These are phyloP conservation scores for Serripes groenlandicus DNA, from an alignment of 2,888 invertebrate species.

Conservation along the genomic window DNA sequence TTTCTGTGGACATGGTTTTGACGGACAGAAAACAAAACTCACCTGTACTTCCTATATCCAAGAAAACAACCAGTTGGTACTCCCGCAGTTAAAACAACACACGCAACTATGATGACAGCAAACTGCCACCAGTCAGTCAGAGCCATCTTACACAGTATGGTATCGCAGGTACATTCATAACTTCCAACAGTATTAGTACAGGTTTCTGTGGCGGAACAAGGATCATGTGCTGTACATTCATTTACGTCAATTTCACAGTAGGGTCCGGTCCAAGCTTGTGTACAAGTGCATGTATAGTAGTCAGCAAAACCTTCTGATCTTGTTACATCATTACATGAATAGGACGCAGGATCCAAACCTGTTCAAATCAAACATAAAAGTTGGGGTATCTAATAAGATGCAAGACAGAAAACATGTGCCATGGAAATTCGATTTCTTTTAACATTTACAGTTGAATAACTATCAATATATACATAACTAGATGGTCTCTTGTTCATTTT, in stretches of 20 bases:
- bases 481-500: too few species aligned
- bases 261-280: constrained; percentile 51
- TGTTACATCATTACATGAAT: constrained; percentile 57
- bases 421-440: too few species aligned
- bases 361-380: too few species aligned
- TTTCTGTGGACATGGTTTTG: not conserved
- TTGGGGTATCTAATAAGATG: too few species aligned
- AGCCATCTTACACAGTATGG: constrained; percentile 28
- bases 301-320: constrained; percentile 57
- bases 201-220: constrained; percentile 33
- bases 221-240: constrained; percentile 52
- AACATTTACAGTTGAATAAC: too few species aligned
- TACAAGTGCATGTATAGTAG: constrained; percentile 63
- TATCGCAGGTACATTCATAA: constrained; percentile 46
- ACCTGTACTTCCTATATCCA: constrained; percentile 1
- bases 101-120: constrained; percentile 10
- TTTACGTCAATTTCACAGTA: constrained; percentile 61
- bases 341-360: constrained; percentile 55
- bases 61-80: not conserved
- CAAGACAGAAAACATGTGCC: too few species aligned
- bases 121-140: constrained; percentile 46
- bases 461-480: too few species aligned
- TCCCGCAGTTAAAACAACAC: not conserved
- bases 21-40: not conserved
- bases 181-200: constrained; percentile 39